These are phyloP conservation scores for Crambe crambe DNA, from an alignment of 37 sponge, comb jelly and placozoan species.

Conservation along the genomic window DNA sequence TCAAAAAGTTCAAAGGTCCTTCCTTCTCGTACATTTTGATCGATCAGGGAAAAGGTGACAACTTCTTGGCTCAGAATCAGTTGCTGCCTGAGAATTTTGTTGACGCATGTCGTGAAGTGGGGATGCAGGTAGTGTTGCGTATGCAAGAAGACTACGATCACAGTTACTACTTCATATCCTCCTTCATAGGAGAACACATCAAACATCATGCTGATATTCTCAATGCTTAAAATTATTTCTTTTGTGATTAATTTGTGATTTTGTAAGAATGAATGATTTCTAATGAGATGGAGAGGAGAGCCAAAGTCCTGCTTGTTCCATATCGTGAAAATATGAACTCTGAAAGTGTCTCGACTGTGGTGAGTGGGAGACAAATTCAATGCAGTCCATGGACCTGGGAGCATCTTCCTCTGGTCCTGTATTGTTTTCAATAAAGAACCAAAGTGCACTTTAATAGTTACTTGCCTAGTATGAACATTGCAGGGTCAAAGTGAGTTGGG, in stretches of 20 bases:
- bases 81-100: slow-evolving; percentile 87
- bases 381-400: slow-evolving; percentile 46
- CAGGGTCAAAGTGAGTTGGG: slow-evolving; percentile 73
- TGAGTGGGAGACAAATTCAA: slow-evolving; percentile 75
- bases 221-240: slow-evolving; percentile 38
- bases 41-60: slow-evolving; percentile 88
- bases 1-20: slow-evolving; percentile 80
- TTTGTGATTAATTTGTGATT: background rate
- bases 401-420: slow-evolving; percentile 82
- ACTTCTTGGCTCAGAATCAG: slow-evolving; percentile 62
- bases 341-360: slow-evolving; percentile 55
- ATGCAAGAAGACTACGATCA: slow-evolving; percentile 98
- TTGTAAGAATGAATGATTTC: background rate
- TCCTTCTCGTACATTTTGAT: slow-evolving; percentile 73
- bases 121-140: slow-evolving; percentile 68
- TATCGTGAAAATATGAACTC: slow-evolving; percentile 17
- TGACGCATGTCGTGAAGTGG: slow-evolving; percentile 49
- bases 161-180: slow-evolving; percentile 88
- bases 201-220: slow-evolving; percentile 81
- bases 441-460: background rate
- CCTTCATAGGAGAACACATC: slow-evolving; percentile 94
- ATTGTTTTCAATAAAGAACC: too few relatives aligned
- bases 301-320: slow-evolving; percentile 47
- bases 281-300: background rate
- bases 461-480: slow-evolving; percentile 68